These are phyloP conservation scores for Myathropa florea DNA, from an alignment of 2,888 invertebrate genomes.

Conservation along the genomic window DNA sequence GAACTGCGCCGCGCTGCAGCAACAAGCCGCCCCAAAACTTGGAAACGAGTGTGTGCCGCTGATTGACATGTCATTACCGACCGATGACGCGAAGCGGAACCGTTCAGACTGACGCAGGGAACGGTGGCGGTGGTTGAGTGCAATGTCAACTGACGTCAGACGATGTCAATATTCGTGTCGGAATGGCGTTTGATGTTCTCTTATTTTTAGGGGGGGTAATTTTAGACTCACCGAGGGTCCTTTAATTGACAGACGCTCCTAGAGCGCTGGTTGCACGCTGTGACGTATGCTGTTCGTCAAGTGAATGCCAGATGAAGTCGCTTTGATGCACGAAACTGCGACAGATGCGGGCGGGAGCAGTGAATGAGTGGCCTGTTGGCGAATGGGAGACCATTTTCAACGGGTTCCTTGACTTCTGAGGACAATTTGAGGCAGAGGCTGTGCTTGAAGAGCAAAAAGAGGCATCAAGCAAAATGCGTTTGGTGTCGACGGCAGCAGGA, in stretches of 20 bases:
- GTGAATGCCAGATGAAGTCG: neutral
- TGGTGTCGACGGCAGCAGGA: no score
- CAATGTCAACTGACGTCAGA: constrained; percentile 43
- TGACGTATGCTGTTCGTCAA: constrained; percentile 38
- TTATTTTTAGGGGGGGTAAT: no score
- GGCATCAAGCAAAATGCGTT: no score
- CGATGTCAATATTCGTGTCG: constrained; percentile 46
- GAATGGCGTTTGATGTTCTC: constrained; percentile 44
- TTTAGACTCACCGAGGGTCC: constrained; percentile 52
- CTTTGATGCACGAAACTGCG: neutral
- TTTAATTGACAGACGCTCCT: constrained; percentile 52
- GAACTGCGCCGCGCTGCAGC: constrained; percentile 37
- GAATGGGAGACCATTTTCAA: no score
- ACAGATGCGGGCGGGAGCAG: neutral
- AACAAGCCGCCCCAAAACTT: constrained; percentile 37
- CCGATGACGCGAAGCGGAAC: neutral
- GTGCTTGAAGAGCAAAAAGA: no score
- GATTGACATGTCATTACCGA: constrained; percentile 68
- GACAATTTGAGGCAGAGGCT: no score
- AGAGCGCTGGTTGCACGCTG: neutral
- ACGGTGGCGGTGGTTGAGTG: neutral
- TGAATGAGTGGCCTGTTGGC: neutral
- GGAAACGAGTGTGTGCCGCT: constrained; percentile 44
- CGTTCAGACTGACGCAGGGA: neutral
- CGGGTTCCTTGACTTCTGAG: no score